Conservation (phyloP, 2,113 vertebrate species). For the Macrotus californicus region DNA sequence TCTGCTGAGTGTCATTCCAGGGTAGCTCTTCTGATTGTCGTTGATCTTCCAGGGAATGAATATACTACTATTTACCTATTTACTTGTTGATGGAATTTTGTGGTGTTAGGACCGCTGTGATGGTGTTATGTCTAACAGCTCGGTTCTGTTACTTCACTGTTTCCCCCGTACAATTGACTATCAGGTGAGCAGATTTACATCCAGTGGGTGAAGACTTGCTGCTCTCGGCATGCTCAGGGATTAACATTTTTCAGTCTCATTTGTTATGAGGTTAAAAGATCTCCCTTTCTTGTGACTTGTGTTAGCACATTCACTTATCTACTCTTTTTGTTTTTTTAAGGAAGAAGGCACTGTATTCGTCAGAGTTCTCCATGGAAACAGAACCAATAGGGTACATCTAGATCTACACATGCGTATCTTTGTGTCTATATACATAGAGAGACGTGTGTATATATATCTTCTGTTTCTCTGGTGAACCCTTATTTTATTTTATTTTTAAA, state of each 20-base stretch:
- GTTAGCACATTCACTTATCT: background rate
- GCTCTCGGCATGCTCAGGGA: background rate
- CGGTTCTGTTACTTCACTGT: background rate
- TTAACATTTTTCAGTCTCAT: background rate
- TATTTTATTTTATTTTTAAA: background rate
- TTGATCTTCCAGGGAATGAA: background rate
- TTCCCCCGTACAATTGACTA: background rate
- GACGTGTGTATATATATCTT: background rate
- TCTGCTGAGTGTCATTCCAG: background rate
- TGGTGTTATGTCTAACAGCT: background rate
- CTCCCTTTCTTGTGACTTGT: conserved; percentile 1
- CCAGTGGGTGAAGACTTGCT: background rate
- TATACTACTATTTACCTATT: background rate
- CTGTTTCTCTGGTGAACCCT: background rate
- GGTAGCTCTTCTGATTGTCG: background rate
- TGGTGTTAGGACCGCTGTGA: background rate
- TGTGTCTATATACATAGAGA: background rate
- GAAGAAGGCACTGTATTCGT: background rate
- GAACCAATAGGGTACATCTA: background rate
- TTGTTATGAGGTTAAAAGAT: background rate
- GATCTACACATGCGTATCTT: background rate
- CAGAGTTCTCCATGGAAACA: background rate
- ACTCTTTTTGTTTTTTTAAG: background rate
- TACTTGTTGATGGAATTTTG: background rate
- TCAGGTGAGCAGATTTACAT: background rate